Percentiles rank a stretch among this genome's conserved stretches.
These are phyloP conservation scores for Dione juno DNA, from an alignment of 2,888 invertebrate genomes.

Conservation along the genomic window DNA sequence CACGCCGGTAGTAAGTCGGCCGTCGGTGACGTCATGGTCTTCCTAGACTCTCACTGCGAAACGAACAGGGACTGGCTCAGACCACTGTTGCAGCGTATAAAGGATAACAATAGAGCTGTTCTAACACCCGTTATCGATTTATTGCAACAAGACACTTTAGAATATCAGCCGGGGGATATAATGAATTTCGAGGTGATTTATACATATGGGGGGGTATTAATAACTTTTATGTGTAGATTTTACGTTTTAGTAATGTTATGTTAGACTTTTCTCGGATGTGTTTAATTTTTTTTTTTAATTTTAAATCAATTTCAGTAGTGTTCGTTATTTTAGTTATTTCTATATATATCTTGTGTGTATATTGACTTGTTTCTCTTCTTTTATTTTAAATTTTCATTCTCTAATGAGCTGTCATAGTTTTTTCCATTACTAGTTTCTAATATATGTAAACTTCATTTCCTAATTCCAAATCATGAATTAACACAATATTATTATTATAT, in stretches of 20 bases:
- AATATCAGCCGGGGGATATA: conserved; percentile 53
- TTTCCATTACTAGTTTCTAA: not conserved
- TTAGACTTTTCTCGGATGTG: conserved; percentile 8
- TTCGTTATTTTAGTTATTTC: not conserved
- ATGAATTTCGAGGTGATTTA: conserved; percentile 57
- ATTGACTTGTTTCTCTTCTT: not conserved
- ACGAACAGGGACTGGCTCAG: conserved; percentile 90
- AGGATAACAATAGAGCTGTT: conserved; percentile 86
- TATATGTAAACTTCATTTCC: not conserved
- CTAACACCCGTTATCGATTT: conserved; percentile 97
- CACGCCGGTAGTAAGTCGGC: conserved; percentile 90
- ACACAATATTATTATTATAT: conserved; percentile 23
- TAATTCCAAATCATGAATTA: not conserved
- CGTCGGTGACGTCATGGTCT: conserved; percentile 89
- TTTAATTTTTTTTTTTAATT: not conserved
- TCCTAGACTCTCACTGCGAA: conserved; percentile 96
- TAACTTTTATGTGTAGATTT: conserved; percentile 2
- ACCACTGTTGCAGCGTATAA: conserved; percentile 93
- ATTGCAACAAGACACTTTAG: conserved; percentile 88
- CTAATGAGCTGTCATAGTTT: not conserved
- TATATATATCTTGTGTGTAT: not conserved
- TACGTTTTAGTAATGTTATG: not conserved
- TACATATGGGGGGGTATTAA: not conserved
- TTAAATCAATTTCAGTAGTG: not conserved
- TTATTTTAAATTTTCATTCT: no score